Base-by-base conservation (phyloP, 1,140 invertebrate species). In the Psix sp. region DNA sequence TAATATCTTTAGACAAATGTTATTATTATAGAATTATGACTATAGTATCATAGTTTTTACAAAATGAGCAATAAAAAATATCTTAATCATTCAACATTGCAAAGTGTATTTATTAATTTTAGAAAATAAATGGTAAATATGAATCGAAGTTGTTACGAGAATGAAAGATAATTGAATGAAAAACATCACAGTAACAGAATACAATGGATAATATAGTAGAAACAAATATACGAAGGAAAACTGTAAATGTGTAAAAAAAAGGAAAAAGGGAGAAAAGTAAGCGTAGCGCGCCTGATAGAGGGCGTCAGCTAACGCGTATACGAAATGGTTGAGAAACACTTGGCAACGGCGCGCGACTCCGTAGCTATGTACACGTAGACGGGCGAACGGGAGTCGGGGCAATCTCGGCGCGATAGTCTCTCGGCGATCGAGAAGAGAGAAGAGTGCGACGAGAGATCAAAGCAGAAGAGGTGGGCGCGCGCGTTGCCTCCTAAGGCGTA, bases 401-500 rank as follows among this genome's bases (percentile, higher is more conserved):
- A 60, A 68, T 33, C 33, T 35, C 33, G 33, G 73, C 74, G 74
- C 72, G 74, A 74, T 77, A 79, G 80, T 81, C 77, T 76, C 78
- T 80, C 79, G 77, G n/a, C 46, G 77, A 74, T 68, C 77, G 77
- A 78, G 79, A 79, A 77, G 71, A 80, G 80, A 76, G 80, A 75
- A 77, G 77, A 80, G 76, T 78, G 83, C 6, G 26, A 29, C 74
- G 77, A 80, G 78, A 79, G 73, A 79, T 57, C n/a, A n/a, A n/a
- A n/a, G n/a, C n/a, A 57, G 51, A 49, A 79, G 78, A 76, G 78
- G 76, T 78, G 77, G 73, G 78, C 78, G 79, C 79, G 77, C 74
- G 70, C 72, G 80, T 80, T 81, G 82, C 79, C 78, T 85, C 78
- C 77, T 77, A 81, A 80, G 78, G 76, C 74, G 68, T 67, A n/a